Percentiles rank a stretch among this genome's conserved stretches.
Evolutionary conservation across 2,888 invertebrate genomes (phyloP).

Genomic region (Oligia fasciuncula): DNA sequence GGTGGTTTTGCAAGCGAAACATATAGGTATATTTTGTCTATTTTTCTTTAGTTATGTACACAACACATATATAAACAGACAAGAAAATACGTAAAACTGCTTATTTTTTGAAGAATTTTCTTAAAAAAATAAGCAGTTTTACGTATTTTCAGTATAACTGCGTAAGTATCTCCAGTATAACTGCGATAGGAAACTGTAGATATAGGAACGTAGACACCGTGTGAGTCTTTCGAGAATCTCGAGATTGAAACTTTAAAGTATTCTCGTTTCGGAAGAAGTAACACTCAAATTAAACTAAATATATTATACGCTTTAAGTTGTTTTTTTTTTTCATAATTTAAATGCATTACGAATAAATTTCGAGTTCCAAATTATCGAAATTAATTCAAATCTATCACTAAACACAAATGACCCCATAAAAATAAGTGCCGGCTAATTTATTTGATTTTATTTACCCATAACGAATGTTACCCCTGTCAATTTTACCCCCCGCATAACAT

Average conservation of each 20-base stretch:
- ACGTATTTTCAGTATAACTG: no score
- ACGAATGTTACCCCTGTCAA: conserved; percentile 24
- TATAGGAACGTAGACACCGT: no score
- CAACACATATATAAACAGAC: no score
- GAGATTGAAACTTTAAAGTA: neutral
- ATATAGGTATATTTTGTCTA: neutral
- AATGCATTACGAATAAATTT: neutral
- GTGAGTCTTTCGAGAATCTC: no score
- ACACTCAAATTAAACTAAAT: neutral
- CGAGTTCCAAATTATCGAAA: conserved; percentile 3
- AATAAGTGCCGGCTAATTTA: conserved; percentile 64
- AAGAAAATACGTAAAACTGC: no score
- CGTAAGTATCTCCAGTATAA: no score
- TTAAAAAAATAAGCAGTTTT: no score
- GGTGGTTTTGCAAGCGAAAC: neutral
- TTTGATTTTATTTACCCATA: conserved; percentile 67
- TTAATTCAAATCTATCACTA: conserved; percentile 31
- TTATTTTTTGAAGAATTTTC: no score
- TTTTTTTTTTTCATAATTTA: neutral
- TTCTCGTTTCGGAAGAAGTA: neutral
- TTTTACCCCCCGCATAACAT: conserved; percentile 17
- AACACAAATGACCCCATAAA: conserved; percentile 61
- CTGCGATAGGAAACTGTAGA: no score
- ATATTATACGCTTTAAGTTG: neutral
- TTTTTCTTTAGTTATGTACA: neutral